These are phyloP conservation scores for Panulirus ornatus DNA, from an alignment of 1,140 invertebrate genomes.

Conservation along the genomic window DNA sequence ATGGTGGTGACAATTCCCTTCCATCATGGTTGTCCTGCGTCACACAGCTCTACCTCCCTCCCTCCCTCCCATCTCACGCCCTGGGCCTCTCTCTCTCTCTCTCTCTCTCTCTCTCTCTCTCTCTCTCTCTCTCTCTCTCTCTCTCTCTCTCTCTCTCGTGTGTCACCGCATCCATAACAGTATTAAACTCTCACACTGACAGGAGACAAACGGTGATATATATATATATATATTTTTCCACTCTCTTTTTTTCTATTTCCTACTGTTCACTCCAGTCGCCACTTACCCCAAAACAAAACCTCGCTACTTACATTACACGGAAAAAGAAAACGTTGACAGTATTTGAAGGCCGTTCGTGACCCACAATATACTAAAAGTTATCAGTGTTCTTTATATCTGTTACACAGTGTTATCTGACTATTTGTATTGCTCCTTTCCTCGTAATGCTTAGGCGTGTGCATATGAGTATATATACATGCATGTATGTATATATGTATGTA, in stretches of 20 bases:
- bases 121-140: constrained; percentile 22
- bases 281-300: no score
- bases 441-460: no score
- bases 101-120: constrained; percentile 46
- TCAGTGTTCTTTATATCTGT: no score
- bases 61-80: not conserved
- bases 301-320: no score
- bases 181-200: not conserved
- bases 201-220: not conserved
- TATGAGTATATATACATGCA: no score
- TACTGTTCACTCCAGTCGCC: not conserved
- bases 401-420: no score
- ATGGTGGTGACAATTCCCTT: no score
- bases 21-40: not conserved
- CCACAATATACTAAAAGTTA: no score
- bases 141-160: not conserved
- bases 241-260: not conserved
- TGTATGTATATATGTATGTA: no score
- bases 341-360: no score
- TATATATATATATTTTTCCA: not conserved
- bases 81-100: not conserved
- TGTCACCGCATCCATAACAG: not conserved
- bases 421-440: no score
- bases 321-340: no score
- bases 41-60: not conserved